Percentiles rank a stretch among this genome's conserved stretches.
Conservation (phyloP, 2,888 invertebrate species). For the Syrphus vitripennis region DNA sequence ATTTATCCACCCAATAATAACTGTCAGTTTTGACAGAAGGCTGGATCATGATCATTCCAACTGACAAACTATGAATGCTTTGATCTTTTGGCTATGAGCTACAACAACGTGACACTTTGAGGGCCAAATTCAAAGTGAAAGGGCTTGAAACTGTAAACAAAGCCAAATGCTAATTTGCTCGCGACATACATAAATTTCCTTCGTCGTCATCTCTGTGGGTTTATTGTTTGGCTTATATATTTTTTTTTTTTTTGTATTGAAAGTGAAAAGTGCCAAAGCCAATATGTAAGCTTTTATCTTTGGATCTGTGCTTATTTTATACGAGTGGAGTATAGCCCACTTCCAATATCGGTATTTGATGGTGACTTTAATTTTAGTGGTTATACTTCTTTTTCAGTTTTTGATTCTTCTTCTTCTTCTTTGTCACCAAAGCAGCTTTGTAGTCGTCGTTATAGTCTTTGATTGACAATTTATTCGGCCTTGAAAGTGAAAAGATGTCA, state of each 20-base stretch:
- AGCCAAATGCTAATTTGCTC: slow-evolving; percentile 62
- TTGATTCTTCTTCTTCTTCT: background rate
- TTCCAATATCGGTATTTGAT: slow-evolving; percentile 23
- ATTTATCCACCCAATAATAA: slow-evolving; percentile 19
- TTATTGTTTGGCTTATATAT: slow-evolving; percentile 27
- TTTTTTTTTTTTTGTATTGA: slow-evolving; percentile 43
- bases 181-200: slow-evolving; percentile 56
- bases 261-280: slow-evolving; percentile 56
- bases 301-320: slow-evolving; percentile 14
- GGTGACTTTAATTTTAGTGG: slow-evolving; percentile 23
- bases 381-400: slow-evolving; percentile 3
- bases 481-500: slow-evolving; percentile 72
- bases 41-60: slow-evolving; percentile 14
- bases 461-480: slow-evolving; percentile 60
- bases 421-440: no score
- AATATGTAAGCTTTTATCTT: slow-evolving; percentile 42
- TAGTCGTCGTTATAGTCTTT: background rate
- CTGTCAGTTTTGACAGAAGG: slow-evolving; percentile 25
- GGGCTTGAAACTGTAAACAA: slow-evolving; percentile 49
- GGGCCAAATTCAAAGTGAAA: slow-evolving; percentile 54
- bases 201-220: background rate
- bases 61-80: slow-evolving; percentile 18
- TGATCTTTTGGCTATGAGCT: background rate
- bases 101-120: slow-evolving; percentile 24
- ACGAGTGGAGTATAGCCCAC: background rate